Evolutionary conservation across 2,888 invertebrate species (phyloP).

Genomic region (Nomada lathburiana): DNA sequence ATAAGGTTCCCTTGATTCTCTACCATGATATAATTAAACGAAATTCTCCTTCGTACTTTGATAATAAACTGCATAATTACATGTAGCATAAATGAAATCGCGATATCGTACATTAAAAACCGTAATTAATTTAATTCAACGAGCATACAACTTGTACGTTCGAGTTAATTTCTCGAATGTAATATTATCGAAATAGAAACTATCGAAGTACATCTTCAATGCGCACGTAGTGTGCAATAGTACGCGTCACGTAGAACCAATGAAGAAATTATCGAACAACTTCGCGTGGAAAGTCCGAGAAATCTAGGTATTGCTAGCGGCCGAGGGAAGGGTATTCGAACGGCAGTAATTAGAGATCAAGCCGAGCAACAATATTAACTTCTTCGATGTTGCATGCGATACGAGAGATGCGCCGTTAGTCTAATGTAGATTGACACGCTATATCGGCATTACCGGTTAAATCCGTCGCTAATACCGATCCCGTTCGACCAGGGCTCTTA

Average conservation of each 20-base stretch:
- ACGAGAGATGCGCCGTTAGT: constrained; percentile 35
- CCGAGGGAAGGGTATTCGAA: not conserved
- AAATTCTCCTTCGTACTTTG: not conserved
- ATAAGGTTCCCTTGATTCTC: not conserved
- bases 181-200: too few species aligned
- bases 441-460: constrained; percentile 64
- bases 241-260: not conserved
- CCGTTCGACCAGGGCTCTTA: constrained; percentile 40
- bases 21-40: not conserved
- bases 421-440: constrained; percentile 72
- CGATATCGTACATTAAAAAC: too few species aligned
- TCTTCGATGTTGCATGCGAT: constrained; percentile 47
- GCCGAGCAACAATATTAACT: constrained; percentile 54
- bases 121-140: too few species aligned
- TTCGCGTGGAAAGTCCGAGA: constrained; percentile 14
- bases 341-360: constrained; percentile 60
- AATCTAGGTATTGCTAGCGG: not conserved
- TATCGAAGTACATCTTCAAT: too few species aligned
- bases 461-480: constrained; percentile 65
- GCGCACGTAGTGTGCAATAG: too few species aligned
- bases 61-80: too few species aligned
- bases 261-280: constrained; percentile 47
- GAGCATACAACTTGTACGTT: too few species aligned
- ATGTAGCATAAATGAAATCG: too few species aligned
- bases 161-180: too few species aligned